A percentile compares a stretch with the other conserved stretches of the same genome.
Conservation (phyloP, 2,888 invertebrate species). For the Elmis aenea region DNA sequence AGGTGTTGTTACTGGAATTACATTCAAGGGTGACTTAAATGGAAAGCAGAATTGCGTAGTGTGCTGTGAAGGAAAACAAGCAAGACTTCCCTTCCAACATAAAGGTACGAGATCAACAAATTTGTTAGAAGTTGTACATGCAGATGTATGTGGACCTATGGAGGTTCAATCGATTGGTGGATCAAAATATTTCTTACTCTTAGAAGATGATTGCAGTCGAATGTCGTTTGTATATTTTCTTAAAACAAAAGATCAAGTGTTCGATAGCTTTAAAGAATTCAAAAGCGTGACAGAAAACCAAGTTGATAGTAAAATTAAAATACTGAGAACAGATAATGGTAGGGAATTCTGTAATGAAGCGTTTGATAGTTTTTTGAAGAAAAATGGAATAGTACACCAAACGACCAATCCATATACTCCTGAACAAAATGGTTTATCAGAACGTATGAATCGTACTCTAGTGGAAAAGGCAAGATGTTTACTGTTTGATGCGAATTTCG, state of each 20-base stretch:
- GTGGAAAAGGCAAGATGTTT: conserved; percentile 29
- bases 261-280: conserved; percentile 28
- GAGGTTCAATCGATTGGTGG: conserved; percentile 3
- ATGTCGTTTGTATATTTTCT: conserved; percentile 15
- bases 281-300: conserved; percentile 20
- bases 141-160: conserved; percentile 24
- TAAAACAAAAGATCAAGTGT: conserved; percentile 26
- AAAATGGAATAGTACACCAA: conserved; percentile 32
- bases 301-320: conserved; percentile 16
- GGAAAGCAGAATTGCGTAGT: conserved; percentile 5
- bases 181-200: conserved; percentile 7
- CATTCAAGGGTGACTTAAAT: conserved; percentile 6
- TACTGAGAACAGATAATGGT: conserved; percentile 23
- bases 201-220: conserved; percentile 5
- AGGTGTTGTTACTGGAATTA: background rate
- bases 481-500: conserved; percentile 25
- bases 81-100: conserved; percentile 27
- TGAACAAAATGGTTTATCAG: conserved; percentile 33
- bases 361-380: conserved; percentile 23
- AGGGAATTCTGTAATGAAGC: conserved; percentile 19
- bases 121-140: conserved; percentile 26
- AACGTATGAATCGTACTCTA: conserved; percentile 27
- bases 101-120: conserved; percentile 17
- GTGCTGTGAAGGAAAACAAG: conserved; percentile 30
- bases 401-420: conserved; percentile 30